Conservation (phyloP, 2,113 vertebrate species). For the Chinchilla lanigera region DNA sequence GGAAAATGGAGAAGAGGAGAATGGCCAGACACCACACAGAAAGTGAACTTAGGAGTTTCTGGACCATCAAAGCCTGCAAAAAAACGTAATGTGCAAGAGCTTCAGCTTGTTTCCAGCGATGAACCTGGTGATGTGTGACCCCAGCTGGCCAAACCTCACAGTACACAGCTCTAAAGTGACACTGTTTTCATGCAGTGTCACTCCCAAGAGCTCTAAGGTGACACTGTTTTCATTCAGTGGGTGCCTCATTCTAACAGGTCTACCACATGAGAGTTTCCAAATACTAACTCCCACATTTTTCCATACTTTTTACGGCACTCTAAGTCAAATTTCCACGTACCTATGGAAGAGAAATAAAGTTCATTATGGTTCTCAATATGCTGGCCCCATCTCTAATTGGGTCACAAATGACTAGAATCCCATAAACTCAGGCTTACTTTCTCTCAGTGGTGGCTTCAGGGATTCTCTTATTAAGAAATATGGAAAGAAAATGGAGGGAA, state of each 20-base stretch:
- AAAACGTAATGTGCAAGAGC: not conserved
- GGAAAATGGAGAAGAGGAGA: not conserved
- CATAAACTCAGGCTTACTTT: not conserved
- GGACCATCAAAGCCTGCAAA: not conserved
- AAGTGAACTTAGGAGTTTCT: not conserved
- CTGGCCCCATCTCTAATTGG: not conserved
- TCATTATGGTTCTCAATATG: not conserved
- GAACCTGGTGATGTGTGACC: not conserved
- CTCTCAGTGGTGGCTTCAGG: not conserved
- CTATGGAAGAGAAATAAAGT: slow-evolving; percentile 40
- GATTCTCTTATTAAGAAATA: not conserved
- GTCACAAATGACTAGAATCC: not conserved
- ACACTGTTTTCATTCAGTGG: not conserved
- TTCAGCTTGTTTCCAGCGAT: not conserved
- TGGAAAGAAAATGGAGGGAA: not conserved
- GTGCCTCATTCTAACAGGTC: not conserved
- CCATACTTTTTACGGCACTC: slow-evolving; percentile 59
- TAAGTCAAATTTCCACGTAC: slow-evolving; percentile 16
- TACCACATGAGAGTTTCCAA: not conserved
- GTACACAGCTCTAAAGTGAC: not conserved
- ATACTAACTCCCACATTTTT: slow-evolving; percentile 65
- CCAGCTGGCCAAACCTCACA: not conserved
- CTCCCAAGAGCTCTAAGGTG: not conserved
- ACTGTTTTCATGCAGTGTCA: not conserved
- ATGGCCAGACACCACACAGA: not conserved